These are phyloP conservation scores for Apantesis nais DNA, from an alignment of 2,888 invertebrate genomes.

Conservation along the genomic window DNA sequence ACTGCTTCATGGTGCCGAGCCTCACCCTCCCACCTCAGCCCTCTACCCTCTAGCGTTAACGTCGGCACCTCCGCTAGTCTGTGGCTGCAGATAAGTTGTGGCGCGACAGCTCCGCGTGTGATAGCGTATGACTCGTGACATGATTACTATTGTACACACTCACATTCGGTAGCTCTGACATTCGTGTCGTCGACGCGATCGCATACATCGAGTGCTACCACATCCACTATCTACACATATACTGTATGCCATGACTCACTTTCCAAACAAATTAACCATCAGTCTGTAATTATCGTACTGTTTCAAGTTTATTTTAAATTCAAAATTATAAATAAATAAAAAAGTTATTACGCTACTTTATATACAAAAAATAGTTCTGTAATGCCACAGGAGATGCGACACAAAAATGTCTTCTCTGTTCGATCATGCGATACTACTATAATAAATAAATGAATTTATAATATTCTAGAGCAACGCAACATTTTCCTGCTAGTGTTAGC, in stretches of 20 bases:
- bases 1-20: constrained; percentile 57
- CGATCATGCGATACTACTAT: constrained; percentile 73
- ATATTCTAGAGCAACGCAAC: constrained; percentile 81
- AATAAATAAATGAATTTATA: constrained; percentile 61
- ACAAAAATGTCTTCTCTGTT: constrained; percentile 69
- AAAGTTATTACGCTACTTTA: constrained; percentile 48
- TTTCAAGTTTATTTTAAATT: constrained; percentile 35
- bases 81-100: constrained; percentile 58
- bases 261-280: constrained; percentile 77
- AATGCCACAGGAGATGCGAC: constrained; percentile 68
- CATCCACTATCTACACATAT: constrained; percentile 76
- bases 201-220: constrained; percentile 70
- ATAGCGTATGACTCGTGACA: constrained; percentile 37
- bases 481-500: constrained; percentile 85
- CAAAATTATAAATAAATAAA: constrained; percentile 44
- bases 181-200: constrained; percentile 28
- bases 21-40: constrained; percentile 29
- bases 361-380: constrained; percentile 53
- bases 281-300: constrained; percentile 48
- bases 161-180: constrained; percentile 24
- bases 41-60: constrained; percentile 14
- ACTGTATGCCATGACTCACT: constrained; percentile 63
- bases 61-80: constrained; percentile 24
- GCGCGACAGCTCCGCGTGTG: constrained; percentile 36
- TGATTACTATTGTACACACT: constrained; percentile 36